phyloP scores from a whole-genome alignment of 2,113 vertebrate genomes.

The Dromaius novaehollandiae region DNA sequence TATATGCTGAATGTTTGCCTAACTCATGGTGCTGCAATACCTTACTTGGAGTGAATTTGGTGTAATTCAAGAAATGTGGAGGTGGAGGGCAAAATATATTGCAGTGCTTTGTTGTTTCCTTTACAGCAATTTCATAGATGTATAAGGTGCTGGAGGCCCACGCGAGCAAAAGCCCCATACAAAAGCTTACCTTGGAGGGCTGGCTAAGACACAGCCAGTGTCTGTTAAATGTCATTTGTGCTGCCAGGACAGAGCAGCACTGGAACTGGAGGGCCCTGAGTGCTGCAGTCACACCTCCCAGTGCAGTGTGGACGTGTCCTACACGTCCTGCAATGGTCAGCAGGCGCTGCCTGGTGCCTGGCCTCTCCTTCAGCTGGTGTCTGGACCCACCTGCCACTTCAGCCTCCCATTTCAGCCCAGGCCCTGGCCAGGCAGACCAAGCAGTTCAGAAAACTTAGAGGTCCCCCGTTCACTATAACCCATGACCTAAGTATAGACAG shows the following conservation, averaged over 20 bases:
- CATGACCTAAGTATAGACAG: background rate
- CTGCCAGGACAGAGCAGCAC: background rate
- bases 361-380: background rate
- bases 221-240: constrained; percentile 7
- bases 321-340: accelerated
- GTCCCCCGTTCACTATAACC: background rate
- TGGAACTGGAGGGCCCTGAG: background rate
- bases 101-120: background rate
- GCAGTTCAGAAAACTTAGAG: background rate
- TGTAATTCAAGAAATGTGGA: background rate
- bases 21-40: background rate
- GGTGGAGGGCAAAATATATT: background rate
- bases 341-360: background rate
- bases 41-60: constrained; percentile 39
- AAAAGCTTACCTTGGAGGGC: background rate
- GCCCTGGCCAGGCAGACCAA: background rate
- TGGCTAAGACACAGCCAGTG: background rate
- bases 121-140: constrained; percentile 7
- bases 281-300: background rate
- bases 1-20: background rate
- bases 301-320: background rate
- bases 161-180: background rate
- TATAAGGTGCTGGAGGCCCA: background rate
- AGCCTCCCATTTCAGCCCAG: background rate
- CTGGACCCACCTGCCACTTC: too few relatives aligned